Evolutionary conservation across 2,797 vertebrate species (phyloP).

Genomic region (Trematomus bernacchii): DNA sequence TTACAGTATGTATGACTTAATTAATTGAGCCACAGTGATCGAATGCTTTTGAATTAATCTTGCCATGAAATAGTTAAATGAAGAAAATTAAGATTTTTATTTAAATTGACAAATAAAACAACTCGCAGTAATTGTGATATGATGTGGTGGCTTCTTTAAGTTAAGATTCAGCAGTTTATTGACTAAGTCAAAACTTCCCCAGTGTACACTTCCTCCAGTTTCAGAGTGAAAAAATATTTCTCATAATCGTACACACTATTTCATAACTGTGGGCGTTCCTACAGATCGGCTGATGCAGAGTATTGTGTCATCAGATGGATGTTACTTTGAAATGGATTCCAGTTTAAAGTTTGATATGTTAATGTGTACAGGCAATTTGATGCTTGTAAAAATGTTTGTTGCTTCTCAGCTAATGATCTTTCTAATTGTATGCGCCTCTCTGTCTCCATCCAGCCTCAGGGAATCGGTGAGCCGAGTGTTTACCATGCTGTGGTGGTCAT

Average conservation of each 20-base stretch:
- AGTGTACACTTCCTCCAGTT: neutral
- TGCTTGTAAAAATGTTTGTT: constrained; percentile 1
- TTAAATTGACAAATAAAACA: neutral
- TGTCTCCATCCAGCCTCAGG: constrained; percentile 88
- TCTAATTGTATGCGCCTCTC: constrained; percentile 10
- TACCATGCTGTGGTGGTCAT: constrained; percentile 96
- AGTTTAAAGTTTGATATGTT: constrained; percentile 25
- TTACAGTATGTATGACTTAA: constrained; percentile 9
- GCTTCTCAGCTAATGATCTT: constrained; percentile 33
- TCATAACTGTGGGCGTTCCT: neutral
- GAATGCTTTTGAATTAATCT: constrained; percentile 10
- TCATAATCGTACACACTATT: neutral
- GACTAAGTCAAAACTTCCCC: neutral
- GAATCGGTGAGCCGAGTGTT: constrained; percentile 94
- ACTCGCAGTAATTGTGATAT: neutral
- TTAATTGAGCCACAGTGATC: neutral
- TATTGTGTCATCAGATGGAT: constrained; percentile 11
- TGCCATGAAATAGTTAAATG: neutral
- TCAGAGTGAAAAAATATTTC: neutral
- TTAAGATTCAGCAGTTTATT: neutral
- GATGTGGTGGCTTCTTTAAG: neutral
- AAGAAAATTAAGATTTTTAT: neutral
- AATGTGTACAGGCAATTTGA: constrained; percentile 31
- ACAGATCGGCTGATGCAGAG: constrained; percentile 8
- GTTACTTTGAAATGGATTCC: constrained; percentile 20